Evolutionary conservation across 1,140 invertebrate genomes (phyloP).

Genomic region (Trypoxylus dichotomus): DNA sequence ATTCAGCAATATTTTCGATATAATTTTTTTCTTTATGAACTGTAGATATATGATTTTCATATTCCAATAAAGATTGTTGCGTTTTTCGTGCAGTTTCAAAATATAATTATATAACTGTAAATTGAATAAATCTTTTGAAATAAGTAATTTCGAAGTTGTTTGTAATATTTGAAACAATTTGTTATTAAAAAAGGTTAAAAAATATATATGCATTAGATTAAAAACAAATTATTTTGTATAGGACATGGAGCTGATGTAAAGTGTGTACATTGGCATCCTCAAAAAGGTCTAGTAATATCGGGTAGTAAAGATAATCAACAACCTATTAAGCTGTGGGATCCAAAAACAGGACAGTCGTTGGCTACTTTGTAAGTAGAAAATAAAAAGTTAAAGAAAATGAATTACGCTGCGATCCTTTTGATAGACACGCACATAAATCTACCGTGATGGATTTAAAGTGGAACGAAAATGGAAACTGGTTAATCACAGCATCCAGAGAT

Average conservation of each 20-base stretch:
- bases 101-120: too few species aligned
- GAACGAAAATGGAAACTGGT: slow-evolving; percentile 99
- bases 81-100: too few species aligned
- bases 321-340: slow-evolving; percentile 99
- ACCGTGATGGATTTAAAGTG: slow-evolving; percentile 99
- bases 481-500: slow-evolving; percentile 97
- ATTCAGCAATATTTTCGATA: too few species aligned
- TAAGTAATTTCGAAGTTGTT: not conserved
- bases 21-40: too few species aligned
- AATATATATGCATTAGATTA: not conserved
- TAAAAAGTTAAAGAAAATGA: not conserved
- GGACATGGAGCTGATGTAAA: slow-evolving; percentile 99
- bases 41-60: too few species aligned
- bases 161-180: not conserved
- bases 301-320: slow-evolving; percentile 99
- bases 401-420: slow-evolving; percentile 37
- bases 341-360: slow-evolving; percentile 87
- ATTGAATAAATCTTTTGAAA: too few species aligned
- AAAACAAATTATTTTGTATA: slow-evolving; percentile 48
- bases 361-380: slow-evolving; percentile 69
- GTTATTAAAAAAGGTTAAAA: too few species aligned
- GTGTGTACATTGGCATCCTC: slow-evolving; percentile 99
- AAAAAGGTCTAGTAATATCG: slow-evolving; percentile 94
- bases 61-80: too few species aligned
- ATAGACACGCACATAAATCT: slow-evolving; percentile 97